Conservation (phyloP, 1,140 invertebrate genomes). For the Drosophila funebris region DNA sequence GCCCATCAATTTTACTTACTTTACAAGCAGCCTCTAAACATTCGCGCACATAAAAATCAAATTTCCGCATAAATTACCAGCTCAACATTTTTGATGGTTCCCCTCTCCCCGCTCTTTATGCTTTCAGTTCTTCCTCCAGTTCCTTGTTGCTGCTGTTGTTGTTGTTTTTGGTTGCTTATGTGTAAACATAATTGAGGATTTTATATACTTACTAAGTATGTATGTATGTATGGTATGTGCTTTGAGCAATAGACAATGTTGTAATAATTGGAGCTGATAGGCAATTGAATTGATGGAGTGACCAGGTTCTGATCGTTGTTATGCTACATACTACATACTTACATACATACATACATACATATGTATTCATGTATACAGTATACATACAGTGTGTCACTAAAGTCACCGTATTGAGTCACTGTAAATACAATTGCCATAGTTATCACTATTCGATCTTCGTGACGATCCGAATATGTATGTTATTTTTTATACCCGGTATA, state of each 20-base stretch:
- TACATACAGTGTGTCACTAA: too few species aligned
- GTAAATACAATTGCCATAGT: background rate
- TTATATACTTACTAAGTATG: conserved; percentile 5
- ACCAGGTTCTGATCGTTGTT: background rate
- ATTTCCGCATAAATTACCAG: conserved; percentile 72
- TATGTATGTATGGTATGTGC: background rate
- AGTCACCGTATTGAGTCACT: background rate
- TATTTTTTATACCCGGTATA: too few species aligned
- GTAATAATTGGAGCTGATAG: conserved; percentile 38
- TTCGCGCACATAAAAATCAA: conserved; percentile 70
- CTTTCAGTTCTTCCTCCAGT: background rate
- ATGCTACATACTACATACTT: too few species aligned
- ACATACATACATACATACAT: too few species aligned
- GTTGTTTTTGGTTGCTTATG: conserved; percentile 19
- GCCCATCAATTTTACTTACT: conserved; percentile 67
- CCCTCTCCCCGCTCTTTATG: background rate
- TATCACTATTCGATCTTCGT: background rate
- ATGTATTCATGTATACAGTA: too few species aligned
- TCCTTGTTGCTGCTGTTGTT: background rate
- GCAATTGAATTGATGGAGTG: conserved; percentile 4
- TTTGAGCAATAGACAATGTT: conserved; percentile 28
- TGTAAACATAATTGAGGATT: conserved; percentile 43
- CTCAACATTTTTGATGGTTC: conserved; percentile 58
- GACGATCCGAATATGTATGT: background rate
- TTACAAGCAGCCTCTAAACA: conserved; percentile 32